Base-by-base conservation (phyloP, 2,797 vertebrate species). In the Anguilla megastoma region DNA sequence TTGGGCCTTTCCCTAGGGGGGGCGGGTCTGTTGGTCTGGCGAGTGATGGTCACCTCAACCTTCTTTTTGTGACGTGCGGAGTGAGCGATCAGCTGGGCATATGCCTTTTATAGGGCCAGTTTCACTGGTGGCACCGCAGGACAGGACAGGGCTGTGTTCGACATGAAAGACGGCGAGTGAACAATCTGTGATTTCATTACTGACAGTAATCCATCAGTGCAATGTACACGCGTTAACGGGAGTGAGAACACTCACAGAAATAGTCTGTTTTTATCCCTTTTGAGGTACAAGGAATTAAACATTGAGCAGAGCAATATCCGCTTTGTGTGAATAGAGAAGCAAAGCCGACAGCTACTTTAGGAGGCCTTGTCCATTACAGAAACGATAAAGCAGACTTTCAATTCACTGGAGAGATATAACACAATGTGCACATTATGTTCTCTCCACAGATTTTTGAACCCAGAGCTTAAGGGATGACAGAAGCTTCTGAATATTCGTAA, bases 231-330 rank as follows among this genome's bases (percentile, higher is more conserved):
- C n/a, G 24, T 27, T 66, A 66, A 24, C 0, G n/a, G 60, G 60
- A n/a, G 60, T 63, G 60, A 63, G 24, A 7, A 24, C 18, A 63
- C 60, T 63, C 60, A 24, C 24, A 63, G 60, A 24, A 24, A 66
- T 66, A 24, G n/a, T n/a, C 60, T 0, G 30, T 74, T 74, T 74
- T 74, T 74, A 30, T 74, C 24, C 30, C 74, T 45, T 41, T 79
- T 79, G 16, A 18, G 74, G 36, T 79, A 79, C 74, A 36, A 79
- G 74, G 16, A 36, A 79, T 79, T 18, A 79, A 79, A 45, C 74
- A 36, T 79, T 79, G 16, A 41, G 36, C 36, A 79, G 74, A 79
- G 36, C 33, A 41, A 45, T 79, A 79, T 79, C 36, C 10, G 45
- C 33, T 45, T 27, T 33, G 27, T 41, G 33, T 41, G 33, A 41